These are phyloP conservation scores for Neopipo cinnamomea DNA, from an alignment of 2,113 vertebrate species.

Conservation along the genomic window DNA sequence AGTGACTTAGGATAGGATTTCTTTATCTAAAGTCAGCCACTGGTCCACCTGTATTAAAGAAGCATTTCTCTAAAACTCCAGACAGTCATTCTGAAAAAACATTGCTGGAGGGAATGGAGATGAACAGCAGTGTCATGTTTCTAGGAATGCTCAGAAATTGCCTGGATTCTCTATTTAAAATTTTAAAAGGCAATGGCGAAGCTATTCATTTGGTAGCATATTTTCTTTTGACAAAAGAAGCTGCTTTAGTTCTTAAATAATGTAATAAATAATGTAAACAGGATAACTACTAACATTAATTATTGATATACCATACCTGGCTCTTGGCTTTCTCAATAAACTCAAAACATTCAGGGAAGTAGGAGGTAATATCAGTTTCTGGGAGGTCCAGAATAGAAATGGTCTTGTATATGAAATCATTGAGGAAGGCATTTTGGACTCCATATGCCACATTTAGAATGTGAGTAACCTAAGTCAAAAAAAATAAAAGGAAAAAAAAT, in stretches of 20 bases:
- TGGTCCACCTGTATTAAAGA: not conserved
- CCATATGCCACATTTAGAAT: conserved; percentile 93
- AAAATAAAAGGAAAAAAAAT: not conserved
- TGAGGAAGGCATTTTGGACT: conserved; percentile 88
- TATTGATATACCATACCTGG: conserved; percentile 76
- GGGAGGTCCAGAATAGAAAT: conserved; percentile 90
- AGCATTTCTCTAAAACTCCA: not conserved
- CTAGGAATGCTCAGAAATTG: not conserved
- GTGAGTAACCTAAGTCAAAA: conserved; percentile 85
- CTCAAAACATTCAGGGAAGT: conserved; percentile 87
- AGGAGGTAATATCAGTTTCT: conserved; percentile 85
- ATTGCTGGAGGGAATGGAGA: not conserved
- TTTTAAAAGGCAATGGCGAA: not conserved
- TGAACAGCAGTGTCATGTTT: not conserved
- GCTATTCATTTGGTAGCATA: not conserved
- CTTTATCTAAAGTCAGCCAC: not conserved
- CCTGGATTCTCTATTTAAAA: not conserved
- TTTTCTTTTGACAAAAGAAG: not conserved
- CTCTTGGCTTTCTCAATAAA: conserved; percentile 87
- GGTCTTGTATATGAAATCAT: conserved; percentile 78
- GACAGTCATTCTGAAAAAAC: not conserved
- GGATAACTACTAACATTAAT: not conserved
- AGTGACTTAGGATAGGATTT: not conserved
- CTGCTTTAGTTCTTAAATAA: not conserved
- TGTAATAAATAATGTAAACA: not conserved